Conservation (phyloP, 2,113 vertebrate species). For the Solenodon paradoxus region DNA sequence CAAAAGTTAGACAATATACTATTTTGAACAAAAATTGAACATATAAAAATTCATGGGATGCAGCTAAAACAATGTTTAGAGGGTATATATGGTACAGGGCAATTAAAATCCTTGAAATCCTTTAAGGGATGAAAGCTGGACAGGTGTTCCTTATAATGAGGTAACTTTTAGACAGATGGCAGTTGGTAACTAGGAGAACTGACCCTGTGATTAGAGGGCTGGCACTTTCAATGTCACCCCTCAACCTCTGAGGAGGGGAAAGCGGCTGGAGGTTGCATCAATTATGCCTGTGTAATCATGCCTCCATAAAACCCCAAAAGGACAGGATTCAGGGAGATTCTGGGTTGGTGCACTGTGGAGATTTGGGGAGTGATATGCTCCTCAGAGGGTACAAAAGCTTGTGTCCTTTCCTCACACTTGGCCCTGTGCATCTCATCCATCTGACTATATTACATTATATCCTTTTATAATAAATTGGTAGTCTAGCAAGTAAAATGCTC, state of each 20-base stretch:
- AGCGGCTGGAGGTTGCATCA: not conserved
- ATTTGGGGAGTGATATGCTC: not conserved
- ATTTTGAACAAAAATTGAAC: not conserved
- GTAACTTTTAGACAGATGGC: not conserved
- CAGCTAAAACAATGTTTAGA: too few species aligned
- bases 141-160: not conserved
- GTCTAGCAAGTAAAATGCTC: not conserved
- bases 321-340: not conserved
- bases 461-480: too few species aligned
- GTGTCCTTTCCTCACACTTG: not conserved
- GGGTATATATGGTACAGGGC: not conserved
- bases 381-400: not conserved
- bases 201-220: too few species aligned
- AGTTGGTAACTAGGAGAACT: not conserved
- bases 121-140: not conserved
- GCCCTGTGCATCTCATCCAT: too few species aligned
- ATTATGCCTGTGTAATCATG: not conserved
- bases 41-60: not conserved
- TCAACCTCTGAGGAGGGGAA: not conserved
- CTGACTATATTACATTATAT: too few species aligned
- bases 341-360: not conserved
- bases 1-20: not conserved
- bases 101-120: not conserved
- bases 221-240: not conserved
- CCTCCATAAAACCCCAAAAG: not conserved